Conservation (phyloP, 2,797 vertebrate genomes). For the Salmo trutta region DNA sequence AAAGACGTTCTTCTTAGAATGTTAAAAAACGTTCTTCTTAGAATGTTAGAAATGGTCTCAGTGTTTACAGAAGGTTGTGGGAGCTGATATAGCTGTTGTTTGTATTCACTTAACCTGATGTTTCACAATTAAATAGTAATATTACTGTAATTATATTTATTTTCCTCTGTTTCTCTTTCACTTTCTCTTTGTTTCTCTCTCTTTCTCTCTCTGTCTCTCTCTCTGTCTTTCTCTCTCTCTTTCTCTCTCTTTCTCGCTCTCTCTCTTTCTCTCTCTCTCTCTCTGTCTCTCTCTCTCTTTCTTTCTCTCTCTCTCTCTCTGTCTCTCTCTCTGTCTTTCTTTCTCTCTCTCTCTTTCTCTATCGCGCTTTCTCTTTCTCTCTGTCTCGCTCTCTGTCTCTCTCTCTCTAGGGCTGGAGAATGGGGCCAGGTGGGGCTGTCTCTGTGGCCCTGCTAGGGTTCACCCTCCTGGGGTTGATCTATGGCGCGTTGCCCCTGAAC, state of each 20-base stretch:
- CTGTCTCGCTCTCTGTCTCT: slow-evolving; percentile 5
- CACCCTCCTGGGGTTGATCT: slow-evolving; percentile 62
- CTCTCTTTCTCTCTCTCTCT: no score
- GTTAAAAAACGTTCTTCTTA: background rate
- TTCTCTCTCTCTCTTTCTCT: no score
- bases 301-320: no score
- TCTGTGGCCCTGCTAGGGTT: slow-evolving; percentile 64
- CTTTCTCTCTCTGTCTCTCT: no score
- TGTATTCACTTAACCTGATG: background rate
- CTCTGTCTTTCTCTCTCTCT: no score
- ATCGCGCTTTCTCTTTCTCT: background rate
- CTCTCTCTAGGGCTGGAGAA: slow-evolving; percentile 47
- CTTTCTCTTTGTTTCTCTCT: no score
- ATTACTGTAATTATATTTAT: no score
- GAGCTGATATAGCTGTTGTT: background rate
- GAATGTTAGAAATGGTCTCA: background rate
- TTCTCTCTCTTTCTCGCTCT: no score
- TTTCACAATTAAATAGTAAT: background rate
- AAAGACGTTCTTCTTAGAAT: no score
- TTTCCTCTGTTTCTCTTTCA: background rate
- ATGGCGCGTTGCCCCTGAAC: slow-evolving; percentile 73
- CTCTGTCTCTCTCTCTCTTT: no score
- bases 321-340: no score
- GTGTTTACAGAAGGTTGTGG: background rate
- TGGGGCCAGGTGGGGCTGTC: slow-evolving; percentile 60